Conservation (phyloP, 1,140 invertebrate species). For the Papilio helenus region DNA sequence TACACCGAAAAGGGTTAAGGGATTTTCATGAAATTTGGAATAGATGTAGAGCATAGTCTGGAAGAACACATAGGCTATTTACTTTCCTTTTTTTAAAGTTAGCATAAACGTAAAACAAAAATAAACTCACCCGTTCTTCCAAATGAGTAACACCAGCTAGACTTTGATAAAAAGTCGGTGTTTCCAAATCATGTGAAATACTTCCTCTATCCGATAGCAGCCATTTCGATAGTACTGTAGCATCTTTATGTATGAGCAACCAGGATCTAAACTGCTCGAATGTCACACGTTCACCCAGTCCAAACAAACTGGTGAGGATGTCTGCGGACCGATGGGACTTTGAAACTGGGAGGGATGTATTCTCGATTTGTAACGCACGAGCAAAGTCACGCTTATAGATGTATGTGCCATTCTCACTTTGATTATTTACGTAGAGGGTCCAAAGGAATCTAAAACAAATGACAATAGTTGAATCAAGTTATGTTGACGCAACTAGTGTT, state of each 20-base stretch:
- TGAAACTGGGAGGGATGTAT: constrained; percentile 65
- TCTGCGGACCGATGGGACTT: constrained; percentile 69
- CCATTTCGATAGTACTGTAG: constrained; percentile 92
- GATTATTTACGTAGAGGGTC: constrained; percentile 93
- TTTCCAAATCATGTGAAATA: constrained; percentile 91
- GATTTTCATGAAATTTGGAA: too few relatives aligned
- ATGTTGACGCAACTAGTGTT: too few relatives aligned
- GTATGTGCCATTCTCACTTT: constrained; percentile 89
- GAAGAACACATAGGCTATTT: neutral
- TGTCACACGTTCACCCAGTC: constrained; percentile 84
- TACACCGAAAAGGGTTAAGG: too few relatives aligned
- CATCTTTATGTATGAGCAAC: constrained; percentile 88
- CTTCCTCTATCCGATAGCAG: constrained; percentile 88
- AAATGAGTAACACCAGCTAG: constrained; percentile 94
- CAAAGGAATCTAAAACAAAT: constrained; percentile 88
- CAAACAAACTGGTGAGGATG: constrained; percentile 81
- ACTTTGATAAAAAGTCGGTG: constrained; percentile 95
- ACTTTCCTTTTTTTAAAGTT: too few relatives aligned
- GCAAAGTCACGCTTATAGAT: constrained; percentile 91
- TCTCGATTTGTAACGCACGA: constrained; percentile 85
- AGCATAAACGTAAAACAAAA: neutral
- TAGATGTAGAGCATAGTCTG: too few relatives aligned
- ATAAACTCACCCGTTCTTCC: constrained; percentile 86
- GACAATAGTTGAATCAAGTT: too few relatives aligned
- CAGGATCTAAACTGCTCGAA: constrained; percentile 90